phyloP scores from a whole-genome alignment of 1,140 invertebrate species.

The Lethrus apterus region DNA sequence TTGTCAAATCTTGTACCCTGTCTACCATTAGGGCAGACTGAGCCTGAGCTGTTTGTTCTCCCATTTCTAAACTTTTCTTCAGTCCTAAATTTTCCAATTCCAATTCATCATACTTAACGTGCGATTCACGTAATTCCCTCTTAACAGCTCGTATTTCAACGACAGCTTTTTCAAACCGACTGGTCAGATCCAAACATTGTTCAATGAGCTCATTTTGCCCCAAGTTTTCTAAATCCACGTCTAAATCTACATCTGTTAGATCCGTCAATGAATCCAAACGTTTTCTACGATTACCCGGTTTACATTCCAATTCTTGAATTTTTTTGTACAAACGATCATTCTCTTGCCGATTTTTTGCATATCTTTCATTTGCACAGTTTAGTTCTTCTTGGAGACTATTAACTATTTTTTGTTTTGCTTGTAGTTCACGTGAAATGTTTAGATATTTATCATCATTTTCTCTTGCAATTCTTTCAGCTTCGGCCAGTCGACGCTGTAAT shows the following conservation, averaged over 20 bases:
- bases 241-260: conserved; percentile 69
- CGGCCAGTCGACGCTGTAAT: conserved; percentile 35
- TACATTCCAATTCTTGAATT: conserved; percentile 60
- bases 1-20: conserved; percentile 76
- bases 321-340: conserved; percentile 65
- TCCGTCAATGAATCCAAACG: conserved; percentile 73
- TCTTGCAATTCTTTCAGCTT: conserved; percentile 42
- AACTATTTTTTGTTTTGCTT: conserved; percentile 51
- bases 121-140: conserved; percentile 69
- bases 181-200: conserved; percentile 67
- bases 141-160: conserved; percentile 76
- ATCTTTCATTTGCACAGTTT: conserved; percentile 45
- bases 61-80: conserved; percentile 60
- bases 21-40: conserved; percentile 73
- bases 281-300: conserved; percentile 47
- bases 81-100: conserved; percentile 68
- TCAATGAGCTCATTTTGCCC: conserved; percentile 72
- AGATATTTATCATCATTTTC: conserved; percentile 52
- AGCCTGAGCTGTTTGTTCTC: conserved; percentile 61
- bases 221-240: conserved; percentile 63
- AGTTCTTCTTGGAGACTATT: conserved; percentile 53
- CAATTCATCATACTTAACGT: conserved; percentile 69
- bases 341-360: conserved; percentile 64
- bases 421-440: conserved; percentile 52
- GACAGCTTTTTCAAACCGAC: conserved; percentile 73